Conservation (phyloP, 2,888 invertebrate species). For the Euproctis similis region DNA sequence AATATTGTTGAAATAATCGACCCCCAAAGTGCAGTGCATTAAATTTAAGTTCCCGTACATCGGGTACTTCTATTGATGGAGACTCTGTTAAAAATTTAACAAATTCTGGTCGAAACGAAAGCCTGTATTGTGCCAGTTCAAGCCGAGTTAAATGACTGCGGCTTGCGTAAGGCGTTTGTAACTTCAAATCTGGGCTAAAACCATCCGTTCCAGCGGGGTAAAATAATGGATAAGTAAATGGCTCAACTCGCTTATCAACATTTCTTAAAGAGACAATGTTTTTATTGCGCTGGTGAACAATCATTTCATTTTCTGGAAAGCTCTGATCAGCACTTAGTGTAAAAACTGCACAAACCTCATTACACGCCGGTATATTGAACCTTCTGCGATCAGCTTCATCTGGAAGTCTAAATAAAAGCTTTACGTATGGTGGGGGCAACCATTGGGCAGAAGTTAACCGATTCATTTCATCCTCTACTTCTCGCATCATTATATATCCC, state of each 20-base stretch:
- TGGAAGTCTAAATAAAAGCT: conserved; percentile 14
- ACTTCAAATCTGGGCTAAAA: conserved; percentile 7
- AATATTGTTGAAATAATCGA: conserved; percentile 14
- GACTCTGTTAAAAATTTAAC: conserved; percentile 10
- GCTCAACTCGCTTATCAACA: conserved; percentile 15
- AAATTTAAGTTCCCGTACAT: conserved; percentile 11
- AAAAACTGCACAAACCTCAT: conserved; percentile 15
- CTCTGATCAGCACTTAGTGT: conserved; percentile 13
- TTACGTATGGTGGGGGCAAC: conserved; percentile 8
- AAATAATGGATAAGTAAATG: conserved; percentile 7
- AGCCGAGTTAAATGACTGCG: conserved; percentile 10
- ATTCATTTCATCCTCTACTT: conserved; percentile 15
- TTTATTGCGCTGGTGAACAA: conserved; percentile 11
- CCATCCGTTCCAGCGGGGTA: conserved; percentile 15
- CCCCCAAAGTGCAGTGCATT: conserved; percentile 11
- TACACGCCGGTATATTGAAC: conserved; percentile 13
- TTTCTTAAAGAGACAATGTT: conserved; percentile 11
- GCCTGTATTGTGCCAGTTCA: conserved; percentile 14
- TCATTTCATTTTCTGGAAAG: conserved; percentile 14
- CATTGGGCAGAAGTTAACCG: conserved; percentile 9
- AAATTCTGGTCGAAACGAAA: conserved; percentile 12
- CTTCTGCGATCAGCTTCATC: conserved; percentile 10
- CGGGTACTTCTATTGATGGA: conserved; percentile 11
- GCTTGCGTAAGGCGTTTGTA: conserved; percentile 11
- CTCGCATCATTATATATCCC: conserved; percentile 10